Evolutionary conservation across 2,113 vertebrate species (phyloP).

Genomic region (Myrmophylax atrothorax): DNA sequence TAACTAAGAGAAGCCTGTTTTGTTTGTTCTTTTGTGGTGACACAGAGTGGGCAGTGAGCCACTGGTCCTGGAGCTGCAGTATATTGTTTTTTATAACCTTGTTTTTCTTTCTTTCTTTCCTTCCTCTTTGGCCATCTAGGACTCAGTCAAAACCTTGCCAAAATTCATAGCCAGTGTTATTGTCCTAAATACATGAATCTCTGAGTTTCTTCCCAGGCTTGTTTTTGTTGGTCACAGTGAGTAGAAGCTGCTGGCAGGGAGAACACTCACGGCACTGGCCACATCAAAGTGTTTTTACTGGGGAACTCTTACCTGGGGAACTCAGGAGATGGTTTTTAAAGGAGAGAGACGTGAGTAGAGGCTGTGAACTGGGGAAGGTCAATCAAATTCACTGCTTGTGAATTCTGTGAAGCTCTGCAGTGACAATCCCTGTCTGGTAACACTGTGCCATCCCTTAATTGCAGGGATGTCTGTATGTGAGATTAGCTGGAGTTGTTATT

Average conservation of each 20-base stretch:
- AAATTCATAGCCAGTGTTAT: not conserved
- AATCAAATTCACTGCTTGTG: not conserved
- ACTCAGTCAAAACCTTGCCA: not conserved
- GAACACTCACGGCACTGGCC: not conserved
- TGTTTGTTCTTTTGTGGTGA: conserved; percentile 27
- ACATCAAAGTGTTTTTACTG: not conserved
- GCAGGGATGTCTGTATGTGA: not conserved
- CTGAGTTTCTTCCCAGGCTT: not conserved
- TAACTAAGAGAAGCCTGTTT: not conserved
- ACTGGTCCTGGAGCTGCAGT: not conserved
- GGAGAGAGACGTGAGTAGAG: not conserved
- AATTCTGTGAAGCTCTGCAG: not conserved
- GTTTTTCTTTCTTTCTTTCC: not conserved
- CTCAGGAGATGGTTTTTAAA: not conserved
- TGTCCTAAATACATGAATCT: not conserved
- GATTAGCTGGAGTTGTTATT: not conserved
- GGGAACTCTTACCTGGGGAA: not conserved
- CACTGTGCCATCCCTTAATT: not conserved
- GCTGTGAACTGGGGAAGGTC: not conserved
- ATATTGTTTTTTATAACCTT: not conserved
- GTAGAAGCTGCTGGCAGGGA: not conserved
- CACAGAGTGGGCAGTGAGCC: not conserved
- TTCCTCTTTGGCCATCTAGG: not conserved
- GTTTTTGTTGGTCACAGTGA: not conserved
- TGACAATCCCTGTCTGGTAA: not conserved